These are phyloP conservation scores for Colletes latitarsis DNA, from an alignment of 1,140 invertebrate species.

Conservation along the genomic window DNA sequence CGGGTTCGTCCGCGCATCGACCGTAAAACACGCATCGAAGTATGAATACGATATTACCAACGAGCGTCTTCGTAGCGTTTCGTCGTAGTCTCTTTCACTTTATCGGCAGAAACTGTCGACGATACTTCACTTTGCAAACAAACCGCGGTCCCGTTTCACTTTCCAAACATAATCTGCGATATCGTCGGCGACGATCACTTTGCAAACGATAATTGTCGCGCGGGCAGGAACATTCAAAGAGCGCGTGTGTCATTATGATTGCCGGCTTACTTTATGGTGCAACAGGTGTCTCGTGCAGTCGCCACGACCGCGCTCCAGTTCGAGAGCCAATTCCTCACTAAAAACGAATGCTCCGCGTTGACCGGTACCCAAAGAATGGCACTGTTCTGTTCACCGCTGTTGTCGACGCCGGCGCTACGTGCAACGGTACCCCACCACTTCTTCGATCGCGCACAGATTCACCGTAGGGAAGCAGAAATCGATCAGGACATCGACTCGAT, in stretches of 20 bases:
- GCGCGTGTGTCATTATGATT: not conserved
- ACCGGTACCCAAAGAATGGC: constrained; percentile 36
- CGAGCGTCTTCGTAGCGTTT: not conserved
- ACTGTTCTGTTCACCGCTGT: not conserved
- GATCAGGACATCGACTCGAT: not conserved
- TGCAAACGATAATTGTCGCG: not conserved
- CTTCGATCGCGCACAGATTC: not conserved
- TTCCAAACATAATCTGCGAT: not conserved
- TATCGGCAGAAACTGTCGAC: not conserved
- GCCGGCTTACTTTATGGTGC: constrained; percentile 22
- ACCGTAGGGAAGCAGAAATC: constrained; percentile 7
- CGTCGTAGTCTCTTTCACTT: not conserved
- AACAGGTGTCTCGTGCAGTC: constrained; percentile 48
- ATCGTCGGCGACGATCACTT: not conserved
- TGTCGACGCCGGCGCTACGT: constrained; percentile 13
- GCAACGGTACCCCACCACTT: constrained; percentile 34
- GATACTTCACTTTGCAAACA: constrained; percentile 12
- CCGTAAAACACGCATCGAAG: not conserved
- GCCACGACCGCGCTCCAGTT: constrained; percentile 33
- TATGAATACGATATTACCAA: not conserved
- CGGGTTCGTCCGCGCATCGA: not conserved
- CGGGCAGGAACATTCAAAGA: not conserved
- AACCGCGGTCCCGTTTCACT: constrained; percentile 1
- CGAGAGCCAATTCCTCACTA: constrained; percentile 24
- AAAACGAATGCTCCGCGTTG: constrained; percentile 27